Base-by-base conservation (phyloP, 2,888 invertebrate species). In the Pardosa pseudoannulata region DNA sequence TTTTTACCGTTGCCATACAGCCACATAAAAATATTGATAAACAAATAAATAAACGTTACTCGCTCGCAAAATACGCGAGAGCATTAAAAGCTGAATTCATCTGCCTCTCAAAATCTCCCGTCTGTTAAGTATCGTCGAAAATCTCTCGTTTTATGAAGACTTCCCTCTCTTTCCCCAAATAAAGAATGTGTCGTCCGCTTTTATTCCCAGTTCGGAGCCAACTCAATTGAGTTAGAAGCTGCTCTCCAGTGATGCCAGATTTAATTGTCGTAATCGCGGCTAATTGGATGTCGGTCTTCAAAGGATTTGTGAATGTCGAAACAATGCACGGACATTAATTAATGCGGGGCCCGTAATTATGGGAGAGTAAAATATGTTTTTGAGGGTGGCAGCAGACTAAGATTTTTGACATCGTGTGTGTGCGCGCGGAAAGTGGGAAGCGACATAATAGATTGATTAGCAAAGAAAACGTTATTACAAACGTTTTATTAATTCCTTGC, bases 271-370 rank as follows among this genome's bases (percentile, higher is more conserved):
- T 76, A 76, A 76, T 67, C 28, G 50, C 46, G 36, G 67, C 76
- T 76, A 76, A 76, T 76, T 76, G 76, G 67, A 31, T 46, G 29
- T 39, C 29, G 50, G 75, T 76, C 67, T 76, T 67, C 41, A 67
- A 31, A 32, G 16, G 32, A 46, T 31, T 46, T 19, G 41, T 27
- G 23, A 32, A 23, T 56, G 56, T 16, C 56, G 56, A 56, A 56
- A 56, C 56, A 56, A 56, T 56, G 56, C 11, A 56, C 3, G 23
- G 56, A 56, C 23, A 56, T 56, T 56, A 56, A 56, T 56, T 56
- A 56, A 56, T 56, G 19, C 3, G 56, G 5, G 19, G 56, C 56
- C 23, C 56, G 9, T 46, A 46, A 56, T 56, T 56, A 56, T 23
- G 23, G n/a, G n/a, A 56, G 56, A 16, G 5, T 56, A 6, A 46